Evolutionary conservation across 2,888 invertebrate genomes (phyloP).

Genomic region (Euzetes globulus): DNA sequence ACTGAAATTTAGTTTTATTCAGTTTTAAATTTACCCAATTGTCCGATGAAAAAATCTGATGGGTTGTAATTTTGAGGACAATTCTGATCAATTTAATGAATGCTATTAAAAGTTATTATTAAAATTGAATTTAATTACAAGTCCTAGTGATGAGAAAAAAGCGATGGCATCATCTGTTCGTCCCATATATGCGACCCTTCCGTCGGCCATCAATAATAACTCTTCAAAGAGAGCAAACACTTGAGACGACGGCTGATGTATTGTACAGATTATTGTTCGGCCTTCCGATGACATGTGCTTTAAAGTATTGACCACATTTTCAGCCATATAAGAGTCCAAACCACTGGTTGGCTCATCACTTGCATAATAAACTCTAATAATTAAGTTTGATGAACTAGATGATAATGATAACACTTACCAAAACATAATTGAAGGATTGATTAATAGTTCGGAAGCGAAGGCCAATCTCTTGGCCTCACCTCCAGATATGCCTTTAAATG

Average conservation of each 20-base stretch:
- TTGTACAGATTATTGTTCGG: conserved; percentile 53
- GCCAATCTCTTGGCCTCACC: conserved; percentile 91
- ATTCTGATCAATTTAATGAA: conserved; percentile 37
- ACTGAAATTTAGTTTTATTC: conserved; percentile 46
- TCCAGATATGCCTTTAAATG: conserved; percentile 85
- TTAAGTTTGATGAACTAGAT: neutral
- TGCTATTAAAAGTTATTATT: neutral
- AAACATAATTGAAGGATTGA: conserved; percentile 88
- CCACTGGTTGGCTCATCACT: conserved; percentile 92
- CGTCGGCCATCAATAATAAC: conserved; percentile 52
- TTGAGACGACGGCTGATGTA: conserved; percentile 54
- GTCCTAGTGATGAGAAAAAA: conserved; percentile 45
- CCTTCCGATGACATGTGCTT: conserved; percentile 48
- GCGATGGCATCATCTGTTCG: neutral
- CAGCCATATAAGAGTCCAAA: conserved; percentile 92
- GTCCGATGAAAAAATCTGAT: conserved; percentile 52
- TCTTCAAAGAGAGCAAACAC: conserved; percentile 52
- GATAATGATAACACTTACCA: conserved; percentile 50
- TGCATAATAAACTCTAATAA: neutral
- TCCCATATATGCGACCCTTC: conserved; percentile 53
- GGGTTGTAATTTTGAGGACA: conserved; percentile 52
- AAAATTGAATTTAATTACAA: neutral
- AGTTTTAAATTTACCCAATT: conserved; percentile 50
- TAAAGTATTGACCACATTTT: conserved; percentile 72
- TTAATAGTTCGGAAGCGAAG: conserved; percentile 91